These are phyloP conservation scores for Prionailurus bengalensis DNA, from an alignment of 2,113 vertebrate genomes.

Conservation along the genomic window DNA sequence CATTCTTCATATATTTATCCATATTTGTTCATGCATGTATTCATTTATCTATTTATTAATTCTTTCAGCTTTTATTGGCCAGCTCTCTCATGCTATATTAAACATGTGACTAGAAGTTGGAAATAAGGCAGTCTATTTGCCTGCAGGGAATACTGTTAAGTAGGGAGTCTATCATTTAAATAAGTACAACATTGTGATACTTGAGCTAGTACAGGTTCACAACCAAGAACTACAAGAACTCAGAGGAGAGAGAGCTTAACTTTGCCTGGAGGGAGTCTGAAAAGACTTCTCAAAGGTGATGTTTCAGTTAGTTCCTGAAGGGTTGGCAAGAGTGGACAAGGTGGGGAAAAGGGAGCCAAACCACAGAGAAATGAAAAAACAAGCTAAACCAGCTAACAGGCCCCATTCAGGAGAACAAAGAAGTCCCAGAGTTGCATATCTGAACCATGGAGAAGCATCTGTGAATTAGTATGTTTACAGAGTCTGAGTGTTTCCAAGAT, in stretches of 20 bases:
- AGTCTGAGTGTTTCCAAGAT: neutral
- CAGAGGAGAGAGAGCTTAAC: neutral
- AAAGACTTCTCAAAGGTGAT: constrained; percentile 11
- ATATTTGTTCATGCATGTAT: neutral
- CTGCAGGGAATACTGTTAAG: neutral
- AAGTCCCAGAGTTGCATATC: neutral
- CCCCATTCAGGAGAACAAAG: neutral
- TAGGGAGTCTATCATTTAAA: neutral
- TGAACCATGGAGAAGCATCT: neutral
- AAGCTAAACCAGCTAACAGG: neutral
- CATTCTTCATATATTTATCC: neutral
- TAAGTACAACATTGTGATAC: neutral
- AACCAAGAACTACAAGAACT: neutral
- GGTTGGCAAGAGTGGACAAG: neutral
- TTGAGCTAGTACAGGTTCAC: neutral
- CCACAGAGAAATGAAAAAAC: constrained; percentile 15
- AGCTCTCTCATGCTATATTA: neutral
- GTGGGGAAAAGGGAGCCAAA: neutral
- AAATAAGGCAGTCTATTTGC: neutral
- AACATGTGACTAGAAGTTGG: neutral
- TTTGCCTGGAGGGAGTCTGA: neutral
- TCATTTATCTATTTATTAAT: neutral
- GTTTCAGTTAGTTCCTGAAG: neutral
- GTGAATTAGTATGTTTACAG: neutral
- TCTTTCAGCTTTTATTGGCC: constrained; percentile 29